Evolutionary conservation across 2,888 invertebrate species (phyloP).

Genomic region (Gymnocheta viridis): DNA sequence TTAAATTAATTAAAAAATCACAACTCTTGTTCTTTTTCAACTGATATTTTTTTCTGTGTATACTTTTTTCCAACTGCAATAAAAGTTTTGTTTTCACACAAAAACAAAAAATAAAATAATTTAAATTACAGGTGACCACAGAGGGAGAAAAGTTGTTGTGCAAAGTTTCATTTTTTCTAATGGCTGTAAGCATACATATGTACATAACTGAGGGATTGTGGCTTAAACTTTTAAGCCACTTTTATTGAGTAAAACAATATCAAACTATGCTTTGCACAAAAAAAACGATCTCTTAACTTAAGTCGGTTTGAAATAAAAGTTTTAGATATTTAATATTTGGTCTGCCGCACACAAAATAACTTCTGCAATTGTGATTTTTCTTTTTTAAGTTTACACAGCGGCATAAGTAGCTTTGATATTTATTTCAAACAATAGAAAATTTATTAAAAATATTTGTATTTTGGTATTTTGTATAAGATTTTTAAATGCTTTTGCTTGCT

Average conservation of each 20-base stretch:
- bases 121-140: constrained; percentile 18
- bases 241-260: constrained; percentile 27
- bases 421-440: background rate
- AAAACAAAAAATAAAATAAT: background rate
- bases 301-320: constrained; percentile 5
- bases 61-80: background rate
- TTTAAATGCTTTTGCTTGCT: background rate
- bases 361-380: constrained; percentile 23
- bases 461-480: background rate
- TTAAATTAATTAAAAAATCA: no score
- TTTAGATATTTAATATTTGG: constrained; percentile 26
- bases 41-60: no score
- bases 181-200: background rate
- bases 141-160: background rate
- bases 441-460: background rate
- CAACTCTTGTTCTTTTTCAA: no score
- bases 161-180: background rate
- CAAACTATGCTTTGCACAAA: background rate
- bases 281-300: constrained; percentile 1
- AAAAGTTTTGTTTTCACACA: background rate
- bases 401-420: background rate
- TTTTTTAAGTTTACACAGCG: no score
- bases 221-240: constrained; percentile 35
- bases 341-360: constrained; percentile 10
- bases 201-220: background rate